A percentile compares a stretch with the other conserved stretches of the same genome.
These are phyloP conservation scores for Lycodopsis pacificus DNA, from an alignment of 2,797 vertebrate genomes.

Conservation along the genomic window DNA sequence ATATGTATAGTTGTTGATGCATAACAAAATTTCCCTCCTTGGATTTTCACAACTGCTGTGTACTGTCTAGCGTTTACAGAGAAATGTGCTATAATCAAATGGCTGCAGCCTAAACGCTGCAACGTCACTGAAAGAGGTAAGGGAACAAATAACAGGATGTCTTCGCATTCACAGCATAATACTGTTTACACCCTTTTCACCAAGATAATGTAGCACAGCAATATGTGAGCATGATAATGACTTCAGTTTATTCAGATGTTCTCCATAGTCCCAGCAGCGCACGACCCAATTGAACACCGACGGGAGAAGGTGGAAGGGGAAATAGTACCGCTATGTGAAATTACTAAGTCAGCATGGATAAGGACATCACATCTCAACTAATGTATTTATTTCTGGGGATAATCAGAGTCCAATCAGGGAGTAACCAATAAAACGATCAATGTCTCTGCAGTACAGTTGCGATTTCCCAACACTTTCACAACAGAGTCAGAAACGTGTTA, in stretches of 20 bases:
- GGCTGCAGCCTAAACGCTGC: slow-evolving; percentile 10
- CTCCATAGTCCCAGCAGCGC: neutral
- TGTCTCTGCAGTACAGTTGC: slow-evolving; percentile 6
- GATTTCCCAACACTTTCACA: slow-evolving; percentile 10
- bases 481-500: slow-evolving; percentile 38
- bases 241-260: slow-evolving; percentile 1
- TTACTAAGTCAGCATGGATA: slow-evolving; percentile 10
- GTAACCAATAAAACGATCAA: slow-evolving; percentile 9
- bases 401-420: neutral
- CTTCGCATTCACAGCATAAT: slow-evolving; percentile 5
- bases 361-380: slow-evolving; percentile 19
- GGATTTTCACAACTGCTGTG: neutral
- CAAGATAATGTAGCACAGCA: neutral
- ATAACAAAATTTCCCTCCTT: neutral
- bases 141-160: neutral
- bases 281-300: neutral
- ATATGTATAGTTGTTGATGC: neutral
- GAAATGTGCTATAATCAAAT: slow-evolving; percentile 25
- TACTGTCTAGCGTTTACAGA: slow-evolving; percentile 3
- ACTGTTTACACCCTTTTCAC: neutral
- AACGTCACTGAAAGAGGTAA: slow-evolving; percentile 9
- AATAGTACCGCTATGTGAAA: neutral
- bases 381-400: neutral
- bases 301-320: neutral
- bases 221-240: neutral